Conservation (phyloP, 2,888 invertebrate genomes). For the Hirtodrosophila duncani region DNA sequence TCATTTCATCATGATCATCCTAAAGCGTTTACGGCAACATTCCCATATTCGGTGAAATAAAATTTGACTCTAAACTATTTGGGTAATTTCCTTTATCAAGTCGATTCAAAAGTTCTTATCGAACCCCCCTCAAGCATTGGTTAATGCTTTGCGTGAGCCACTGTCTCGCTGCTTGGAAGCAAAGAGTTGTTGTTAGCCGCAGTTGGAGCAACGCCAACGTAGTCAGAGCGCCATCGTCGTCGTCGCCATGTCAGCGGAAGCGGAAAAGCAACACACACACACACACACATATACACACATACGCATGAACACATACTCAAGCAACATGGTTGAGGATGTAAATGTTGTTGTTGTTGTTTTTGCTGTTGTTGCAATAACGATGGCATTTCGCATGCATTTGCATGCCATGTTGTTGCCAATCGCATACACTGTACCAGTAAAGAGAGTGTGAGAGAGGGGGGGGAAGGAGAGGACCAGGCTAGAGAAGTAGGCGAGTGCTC, state of each 20-base stretch:
- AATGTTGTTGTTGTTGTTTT: constrained; percentile 28
- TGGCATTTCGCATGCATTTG: constrained; percentile 52
- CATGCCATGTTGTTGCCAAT: constrained; percentile 45
- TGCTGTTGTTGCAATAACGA: constrained; percentile 36
- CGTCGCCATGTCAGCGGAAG: constrained; percentile 64
- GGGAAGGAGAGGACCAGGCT: neutral
- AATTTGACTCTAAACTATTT: too few species aligned
- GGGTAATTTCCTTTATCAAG: too few species aligned
- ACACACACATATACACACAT: constrained; percentile 12
- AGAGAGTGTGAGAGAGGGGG: neutral
- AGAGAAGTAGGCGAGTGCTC: neutral
- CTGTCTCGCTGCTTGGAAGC: neutral
- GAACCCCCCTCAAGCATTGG: neutral
- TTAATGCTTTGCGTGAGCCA: constrained; percentile 13
- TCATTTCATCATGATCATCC: too few species aligned
- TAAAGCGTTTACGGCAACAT: too few species aligned
- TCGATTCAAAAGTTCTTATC: too few species aligned
- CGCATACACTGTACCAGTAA: neutral
- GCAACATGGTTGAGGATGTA: constrained; percentile 32
- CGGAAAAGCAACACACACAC: constrained; percentile 62
- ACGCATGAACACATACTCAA: constrained; percentile 28
- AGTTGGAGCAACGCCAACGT: constrained; percentile 7
- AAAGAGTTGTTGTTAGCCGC: too few species aligned
- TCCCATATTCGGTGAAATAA: too few species aligned
- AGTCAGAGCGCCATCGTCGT: constrained; percentile 15